phyloP scores from a whole-genome alignment of 2,888 invertebrate genomes.

The Plagodis dolabraria region DNA sequence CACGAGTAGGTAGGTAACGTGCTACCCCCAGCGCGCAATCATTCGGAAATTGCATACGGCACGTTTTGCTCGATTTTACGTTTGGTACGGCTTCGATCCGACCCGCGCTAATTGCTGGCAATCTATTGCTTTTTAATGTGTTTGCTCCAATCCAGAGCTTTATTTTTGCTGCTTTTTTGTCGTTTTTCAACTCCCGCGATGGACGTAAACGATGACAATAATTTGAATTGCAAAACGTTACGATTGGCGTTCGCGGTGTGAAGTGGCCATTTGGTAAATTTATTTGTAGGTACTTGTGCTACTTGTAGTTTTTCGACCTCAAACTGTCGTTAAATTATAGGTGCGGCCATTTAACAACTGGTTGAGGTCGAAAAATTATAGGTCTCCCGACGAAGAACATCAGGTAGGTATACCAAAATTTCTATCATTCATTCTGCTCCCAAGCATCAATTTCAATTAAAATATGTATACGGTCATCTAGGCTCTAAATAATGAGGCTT shows the following conservation, averaged over 20 bases:
- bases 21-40: constrained; percentile 37
- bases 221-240: constrained; percentile 43
- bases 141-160: constrained; percentile 57
- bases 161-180: constrained; percentile 47
- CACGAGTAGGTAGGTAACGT: background rate
- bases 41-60: constrained; percentile 57
- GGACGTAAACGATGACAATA: constrained; percentile 44
- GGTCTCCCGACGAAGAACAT: no score
- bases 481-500: no score
- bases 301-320: background rate
- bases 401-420: no score
- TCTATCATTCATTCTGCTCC: no score
- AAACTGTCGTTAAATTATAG: no score
- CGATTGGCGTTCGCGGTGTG: constrained; percentile 20
- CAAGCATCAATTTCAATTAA: no score
- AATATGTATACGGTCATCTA: no score
- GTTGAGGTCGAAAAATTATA: no score
- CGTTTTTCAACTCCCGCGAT: constrained; percentile 22
- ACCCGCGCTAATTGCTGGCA: constrained; percentile 69
- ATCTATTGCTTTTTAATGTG: constrained; percentile 74
- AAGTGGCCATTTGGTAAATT: constrained; percentile 15
- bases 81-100: constrained; percentile 28
- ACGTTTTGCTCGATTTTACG: constrained; percentile 50
- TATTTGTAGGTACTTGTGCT: constrained; percentile 10
- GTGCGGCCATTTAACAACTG: no score